These are phyloP conservation scores for Oreochromis aureus DNA, from an alignment of 2,113 vertebrate species.

Conservation along the genomic window DNA sequence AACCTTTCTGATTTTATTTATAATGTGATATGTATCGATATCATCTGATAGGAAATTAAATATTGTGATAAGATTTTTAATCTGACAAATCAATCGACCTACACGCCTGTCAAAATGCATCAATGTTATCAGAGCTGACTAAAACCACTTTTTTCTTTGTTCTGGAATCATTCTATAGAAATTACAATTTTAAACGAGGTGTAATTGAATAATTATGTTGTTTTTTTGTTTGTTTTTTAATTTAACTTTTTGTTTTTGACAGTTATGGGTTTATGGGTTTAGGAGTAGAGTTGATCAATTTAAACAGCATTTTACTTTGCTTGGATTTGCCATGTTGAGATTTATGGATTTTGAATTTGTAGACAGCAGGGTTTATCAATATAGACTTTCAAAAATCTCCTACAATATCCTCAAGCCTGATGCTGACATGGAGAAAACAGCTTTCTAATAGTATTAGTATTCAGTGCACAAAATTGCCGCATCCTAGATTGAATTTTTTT, in stretches of 20 bases:
- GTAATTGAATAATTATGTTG: not conserved
- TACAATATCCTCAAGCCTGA: not conserved
- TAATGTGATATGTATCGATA: not conserved
- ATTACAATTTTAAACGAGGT: not conserved
- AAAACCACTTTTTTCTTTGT: not conserved
- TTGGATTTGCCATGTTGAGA: not conserved
- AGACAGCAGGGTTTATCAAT: not conserved
- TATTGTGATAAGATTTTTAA: not conserved
- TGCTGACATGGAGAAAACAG: not conserved
- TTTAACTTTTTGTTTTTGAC: not conserved
- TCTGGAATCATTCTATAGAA: not conserved
- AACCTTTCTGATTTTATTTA: not conserved
- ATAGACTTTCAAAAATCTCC: not conserved
- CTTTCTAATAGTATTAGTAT: not conserved
- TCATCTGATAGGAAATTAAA: not conserved
- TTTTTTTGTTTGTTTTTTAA: not conserved
- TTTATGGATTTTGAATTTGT: not conserved
- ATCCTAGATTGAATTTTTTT: not conserved
- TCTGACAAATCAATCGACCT: not conserved
- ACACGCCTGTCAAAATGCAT: not conserved
- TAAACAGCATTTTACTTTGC: not conserved
- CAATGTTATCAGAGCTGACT: not conserved
- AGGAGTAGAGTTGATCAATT: not conserved
- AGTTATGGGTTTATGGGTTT: not conserved
- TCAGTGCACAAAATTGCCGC: not conserved